phyloP scores from a whole-genome alignment of 2,888 invertebrate species.

The Scaptomyza tumidula region DNA sequence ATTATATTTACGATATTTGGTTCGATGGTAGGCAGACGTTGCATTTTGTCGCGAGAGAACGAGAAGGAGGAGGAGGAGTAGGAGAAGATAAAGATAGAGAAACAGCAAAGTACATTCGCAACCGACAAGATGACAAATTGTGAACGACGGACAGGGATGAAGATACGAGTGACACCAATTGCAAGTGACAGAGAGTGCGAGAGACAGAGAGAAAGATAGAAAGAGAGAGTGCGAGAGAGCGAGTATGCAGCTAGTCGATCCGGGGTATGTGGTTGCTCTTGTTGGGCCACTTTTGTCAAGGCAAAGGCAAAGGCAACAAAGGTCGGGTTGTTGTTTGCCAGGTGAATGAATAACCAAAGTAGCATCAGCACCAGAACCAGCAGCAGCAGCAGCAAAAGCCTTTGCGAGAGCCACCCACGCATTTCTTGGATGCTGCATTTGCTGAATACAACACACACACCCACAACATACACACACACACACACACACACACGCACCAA shows the following conservation, averaged over 20 bases:
- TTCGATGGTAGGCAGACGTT: no score
- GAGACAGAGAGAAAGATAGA: neutral
- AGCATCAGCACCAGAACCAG: constrained; percentile 1
- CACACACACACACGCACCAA: neutral
- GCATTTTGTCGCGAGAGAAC: no score
- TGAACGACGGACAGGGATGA: neutral
- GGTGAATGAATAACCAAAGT: constrained; percentile 42
- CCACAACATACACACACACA: constrained; percentile 2
- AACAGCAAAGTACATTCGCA: neutral
- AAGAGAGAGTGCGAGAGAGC: neutral
- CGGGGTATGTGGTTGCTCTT: constrained; percentile 6
- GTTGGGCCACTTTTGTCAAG: neutral
- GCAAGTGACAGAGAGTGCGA: neutral
- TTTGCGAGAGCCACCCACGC: constrained; percentile 43
- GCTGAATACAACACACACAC: neutral
- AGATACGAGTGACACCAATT: neutral
- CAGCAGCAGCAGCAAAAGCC: constrained; percentile 1
- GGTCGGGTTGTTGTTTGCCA: constrained; percentile 17
- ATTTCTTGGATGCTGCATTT: constrained; percentile 45
- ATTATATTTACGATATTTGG: no score
- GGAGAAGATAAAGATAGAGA: no score
- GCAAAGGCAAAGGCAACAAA: constrained; percentile 1
- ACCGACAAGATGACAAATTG: neutral
- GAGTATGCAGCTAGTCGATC: constrained; percentile 9
- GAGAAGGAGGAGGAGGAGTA: no score